Evolutionary conservation across 2,113 vertebrate genomes (phyloP).

Genomic region (Chlorodrepanis virens): DNA sequence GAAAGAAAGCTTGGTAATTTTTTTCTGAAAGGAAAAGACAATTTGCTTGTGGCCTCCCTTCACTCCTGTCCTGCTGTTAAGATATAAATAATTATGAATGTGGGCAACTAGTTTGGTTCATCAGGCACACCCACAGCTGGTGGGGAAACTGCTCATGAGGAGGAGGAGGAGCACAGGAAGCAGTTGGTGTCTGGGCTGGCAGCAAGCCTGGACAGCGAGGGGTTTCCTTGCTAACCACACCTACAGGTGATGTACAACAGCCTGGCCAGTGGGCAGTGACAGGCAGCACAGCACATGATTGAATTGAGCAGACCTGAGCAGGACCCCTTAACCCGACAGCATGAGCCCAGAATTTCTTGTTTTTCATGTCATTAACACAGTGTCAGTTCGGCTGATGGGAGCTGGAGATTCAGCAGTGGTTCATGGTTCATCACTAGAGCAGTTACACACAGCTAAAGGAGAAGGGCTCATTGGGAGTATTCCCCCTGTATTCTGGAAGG

Average conservation of each 20-base stretch:
- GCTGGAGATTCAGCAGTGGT: rapidly evolving
- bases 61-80: not conserved
- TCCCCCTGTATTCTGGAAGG: not conserved
- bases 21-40: not conserved
- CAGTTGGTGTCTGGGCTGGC: not conserved
- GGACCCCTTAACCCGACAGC: not conserved
- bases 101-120: not conserved
- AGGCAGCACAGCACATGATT: rapidly evolving
- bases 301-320: not conserved
- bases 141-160: not conserved
- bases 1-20: not conserved
- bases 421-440: not conserved
- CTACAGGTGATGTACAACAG: rapidly evolving
- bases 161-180: not conserved
- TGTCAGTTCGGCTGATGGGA: not conserved
- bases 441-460: not conserved
- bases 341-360: not conserved
- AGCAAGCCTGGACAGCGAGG: not conserved
- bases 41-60: not conserved
- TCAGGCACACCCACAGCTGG: not conserved
- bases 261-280: not conserved
- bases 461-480: not conserved
- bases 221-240: not conserved
- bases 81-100: not conserved
- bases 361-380: not conserved